Conservation (phyloP, 2,888 invertebrate species). For the Atrina japonica region DNA sequence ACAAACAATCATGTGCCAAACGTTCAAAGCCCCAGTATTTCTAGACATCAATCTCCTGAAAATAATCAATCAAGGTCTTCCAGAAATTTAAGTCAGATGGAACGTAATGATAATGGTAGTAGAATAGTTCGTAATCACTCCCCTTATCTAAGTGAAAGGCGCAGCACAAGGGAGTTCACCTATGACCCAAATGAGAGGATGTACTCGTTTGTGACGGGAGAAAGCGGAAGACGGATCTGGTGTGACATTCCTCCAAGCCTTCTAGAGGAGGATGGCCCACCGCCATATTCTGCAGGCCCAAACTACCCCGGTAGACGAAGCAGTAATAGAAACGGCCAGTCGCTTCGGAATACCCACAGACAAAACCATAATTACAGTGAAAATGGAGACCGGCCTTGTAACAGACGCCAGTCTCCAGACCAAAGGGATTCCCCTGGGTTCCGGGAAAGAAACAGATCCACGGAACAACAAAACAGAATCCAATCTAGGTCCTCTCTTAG, state of each 20-base stretch:
- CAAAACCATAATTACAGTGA: no score
- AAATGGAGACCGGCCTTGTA: no score
- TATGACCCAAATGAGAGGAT: slow-evolving; percentile 29
- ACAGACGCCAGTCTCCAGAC: no score
- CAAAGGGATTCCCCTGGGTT: no score
- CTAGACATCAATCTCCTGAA: no score
- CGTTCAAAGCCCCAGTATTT: slow-evolving; percentile 2
- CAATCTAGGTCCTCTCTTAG: no score
- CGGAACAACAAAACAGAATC: no score
- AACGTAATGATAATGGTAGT: neutral
- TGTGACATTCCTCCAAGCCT: slow-evolving; percentile 42
- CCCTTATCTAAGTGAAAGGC: neutral
- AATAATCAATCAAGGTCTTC: no score
- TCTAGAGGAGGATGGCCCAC: slow-evolving; percentile 45
- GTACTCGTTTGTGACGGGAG: slow-evolving; percentile 33
- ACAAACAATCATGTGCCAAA: neutral
- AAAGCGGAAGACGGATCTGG: slow-evolving; percentile 36
- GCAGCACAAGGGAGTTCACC: neutral
- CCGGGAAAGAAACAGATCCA: no score
- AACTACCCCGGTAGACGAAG: slow-evolving; percentile 22
- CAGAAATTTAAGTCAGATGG: no score
- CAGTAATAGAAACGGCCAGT: no score
- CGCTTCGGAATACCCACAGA: no score
- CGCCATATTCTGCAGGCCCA: slow-evolving; percentile 40
- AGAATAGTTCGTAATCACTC: neutral